These are phyloP conservation scores for Petrosia ficiformis DNA, from an alignment of 37 sponge, comb jelly and placozoan species.

Conservation along the genomic window DNA sequence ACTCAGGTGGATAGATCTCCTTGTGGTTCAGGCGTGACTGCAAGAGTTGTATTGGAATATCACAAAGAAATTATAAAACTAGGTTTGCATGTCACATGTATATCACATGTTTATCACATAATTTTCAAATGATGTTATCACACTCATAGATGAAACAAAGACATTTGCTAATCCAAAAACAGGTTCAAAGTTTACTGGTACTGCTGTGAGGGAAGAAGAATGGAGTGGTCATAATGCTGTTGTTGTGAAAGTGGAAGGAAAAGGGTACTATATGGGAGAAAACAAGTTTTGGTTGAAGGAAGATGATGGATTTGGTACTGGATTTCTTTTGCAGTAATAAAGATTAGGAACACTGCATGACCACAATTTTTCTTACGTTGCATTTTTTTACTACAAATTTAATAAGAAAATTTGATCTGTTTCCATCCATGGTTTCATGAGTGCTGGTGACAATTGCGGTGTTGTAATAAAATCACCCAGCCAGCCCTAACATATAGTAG, in stretches of 20 bases:
- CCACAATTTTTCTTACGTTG: too few species aligned
- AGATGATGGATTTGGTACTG: constrained; percentile 46
- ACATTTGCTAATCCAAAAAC: constrained; percentile 30
- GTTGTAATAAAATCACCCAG: too few species aligned
- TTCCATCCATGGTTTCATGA: too few species aligned
- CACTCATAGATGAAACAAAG: constrained; percentile 35
- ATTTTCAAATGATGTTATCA: neutral
- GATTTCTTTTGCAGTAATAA: constrained; percentile 62
- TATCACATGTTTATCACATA: neutral
- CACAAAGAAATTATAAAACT: constrained; percentile 59
- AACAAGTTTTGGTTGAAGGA: constrained; percentile 54
- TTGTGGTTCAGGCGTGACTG: constrained; percentile 81
- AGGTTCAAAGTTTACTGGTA: constrained; percentile 60
- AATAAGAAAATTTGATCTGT: too few species aligned
- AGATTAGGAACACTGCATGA: too few species aligned
- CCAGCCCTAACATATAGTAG: too few species aligned
- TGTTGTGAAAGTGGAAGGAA: constrained; percentile 79
- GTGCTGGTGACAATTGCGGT: too few species aligned
- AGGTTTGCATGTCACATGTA: constrained; percentile 1
- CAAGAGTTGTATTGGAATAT: constrained; percentile 72
- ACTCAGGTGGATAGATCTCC: constrained; percentile 79
- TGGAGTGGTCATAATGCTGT: constrained; percentile 52
- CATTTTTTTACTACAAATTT: too few species aligned
- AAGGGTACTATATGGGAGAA: constrained; percentile 72
- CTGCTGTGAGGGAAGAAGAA: constrained; percentile 25